Percentiles rank a stretch among this genome's conserved stretches.
These are phyloP conservation scores for Montipora sp. DNA, from an alignment of 64 coral and sea anemone species.

Conservation along the genomic window DNA sequence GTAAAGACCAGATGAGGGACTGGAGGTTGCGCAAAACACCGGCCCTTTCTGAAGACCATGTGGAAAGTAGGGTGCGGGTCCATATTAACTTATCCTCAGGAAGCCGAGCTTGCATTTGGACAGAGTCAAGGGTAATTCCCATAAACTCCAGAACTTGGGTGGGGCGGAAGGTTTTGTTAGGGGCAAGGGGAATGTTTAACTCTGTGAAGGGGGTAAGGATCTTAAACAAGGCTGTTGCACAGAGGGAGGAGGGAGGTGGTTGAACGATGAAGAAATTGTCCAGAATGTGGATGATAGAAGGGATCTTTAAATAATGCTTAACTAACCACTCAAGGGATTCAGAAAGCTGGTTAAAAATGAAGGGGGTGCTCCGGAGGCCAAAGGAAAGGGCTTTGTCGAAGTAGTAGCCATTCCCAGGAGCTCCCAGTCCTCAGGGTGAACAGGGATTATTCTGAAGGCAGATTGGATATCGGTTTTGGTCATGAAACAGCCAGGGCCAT, in stretches of 20 bases:
- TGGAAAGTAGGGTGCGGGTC: neutral
- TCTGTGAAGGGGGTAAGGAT: neutral
- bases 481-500: neutral
- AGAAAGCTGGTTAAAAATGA: slow-evolving; percentile 10
- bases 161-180: neutral
- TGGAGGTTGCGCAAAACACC: neutral
- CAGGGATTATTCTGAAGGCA: neutral
- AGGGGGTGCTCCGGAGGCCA: neutral
- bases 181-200: neutral
- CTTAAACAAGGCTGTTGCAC: neutral
- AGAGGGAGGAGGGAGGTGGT: neutral
- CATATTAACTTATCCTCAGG: too few species aligned
- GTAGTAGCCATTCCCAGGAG: neutral
- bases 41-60: neutral
- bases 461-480: neutral
- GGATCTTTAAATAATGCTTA: too few species aligned
- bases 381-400: neutral
- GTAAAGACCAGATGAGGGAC: neutral
- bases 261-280: neutral
- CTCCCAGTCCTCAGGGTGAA: neutral
- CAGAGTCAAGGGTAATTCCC: neutral
- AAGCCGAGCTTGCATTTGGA: slow-evolving; percentile 8
- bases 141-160: neutral
- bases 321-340: slow-evolving; percentile 4
- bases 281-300: neutral